Conservation (phyloP, 1,140 invertebrate genomes). For the Muscidifurax raptorellus region DNA sequence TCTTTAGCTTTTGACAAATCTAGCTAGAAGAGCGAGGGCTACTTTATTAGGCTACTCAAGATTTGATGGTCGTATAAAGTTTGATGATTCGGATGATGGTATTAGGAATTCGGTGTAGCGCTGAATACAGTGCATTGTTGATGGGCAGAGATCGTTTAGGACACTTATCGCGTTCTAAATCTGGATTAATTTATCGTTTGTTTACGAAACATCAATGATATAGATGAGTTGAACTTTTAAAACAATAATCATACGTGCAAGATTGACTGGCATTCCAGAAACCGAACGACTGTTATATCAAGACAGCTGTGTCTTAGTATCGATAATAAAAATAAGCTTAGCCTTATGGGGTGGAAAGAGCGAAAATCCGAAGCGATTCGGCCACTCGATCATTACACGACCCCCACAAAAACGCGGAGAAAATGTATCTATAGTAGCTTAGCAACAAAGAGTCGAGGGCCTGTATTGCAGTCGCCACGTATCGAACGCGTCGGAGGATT, state of each 20-base stretch:
- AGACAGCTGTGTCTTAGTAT: slow-evolving; percentile 52
- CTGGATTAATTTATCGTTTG: too few relatives aligned
- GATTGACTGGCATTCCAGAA: neutral
- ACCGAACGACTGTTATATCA: neutral
- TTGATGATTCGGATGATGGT: slow-evolving; percentile 34
- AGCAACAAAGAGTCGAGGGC: slow-evolving; percentile 28
- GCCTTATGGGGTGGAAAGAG: neutral
- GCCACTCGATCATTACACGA: slow-evolving; percentile 54
- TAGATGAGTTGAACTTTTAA: too few relatives aligned
- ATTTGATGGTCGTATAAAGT: slow-evolving; percentile 17
- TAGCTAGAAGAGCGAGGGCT: slow-evolving; percentile 22
- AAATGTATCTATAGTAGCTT: neutral
- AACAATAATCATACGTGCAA: too few relatives aligned
- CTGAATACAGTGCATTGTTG: neutral
- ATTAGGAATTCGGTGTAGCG: slow-evolving; percentile 6
- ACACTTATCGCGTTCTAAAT: too few relatives aligned
- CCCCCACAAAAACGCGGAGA: slow-evolving; percentile 47
- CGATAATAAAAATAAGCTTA: slow-evolving; percentile 62
- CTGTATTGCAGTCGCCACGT: neutral
- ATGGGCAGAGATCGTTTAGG: neutral
- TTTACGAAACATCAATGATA: too few relatives aligned
- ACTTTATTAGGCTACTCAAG: slow-evolving; percentile 30
- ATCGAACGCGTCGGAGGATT: slow-evolving; percentile 7
- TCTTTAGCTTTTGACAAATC: too few relatives aligned
- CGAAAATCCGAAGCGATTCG: slow-evolving; percentile 29